Conservation (phyloP, 2,113 vertebrate species). For the Numida meleagris region DNA sequence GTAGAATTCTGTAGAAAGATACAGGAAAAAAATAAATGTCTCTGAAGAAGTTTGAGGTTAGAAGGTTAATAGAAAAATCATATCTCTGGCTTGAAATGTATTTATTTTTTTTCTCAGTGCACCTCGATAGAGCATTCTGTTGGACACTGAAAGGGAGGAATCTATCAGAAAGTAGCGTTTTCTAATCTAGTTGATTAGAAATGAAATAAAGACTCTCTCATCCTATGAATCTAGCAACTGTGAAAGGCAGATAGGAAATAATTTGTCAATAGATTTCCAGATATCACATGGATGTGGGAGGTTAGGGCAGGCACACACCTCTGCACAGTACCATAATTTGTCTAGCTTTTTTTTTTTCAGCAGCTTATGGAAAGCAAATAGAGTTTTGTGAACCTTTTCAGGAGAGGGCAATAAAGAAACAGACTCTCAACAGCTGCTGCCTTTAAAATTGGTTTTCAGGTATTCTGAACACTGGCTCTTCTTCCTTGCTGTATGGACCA, state of each 20-base stretch:
- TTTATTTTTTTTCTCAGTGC: background rate
- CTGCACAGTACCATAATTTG: background rate
- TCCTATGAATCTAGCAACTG: slow-evolving; percentile 37
- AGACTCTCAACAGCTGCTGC: slow-evolving; percentile 38
- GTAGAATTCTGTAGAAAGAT: slow-evolving; percentile 5
- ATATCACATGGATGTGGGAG: slow-evolving; percentile 22
- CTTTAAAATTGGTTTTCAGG: slow-evolving; percentile 49
- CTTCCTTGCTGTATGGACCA: background rate
- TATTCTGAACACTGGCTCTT: background rate
- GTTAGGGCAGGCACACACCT: slow-evolving; percentile 15
- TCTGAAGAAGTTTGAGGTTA: background rate
- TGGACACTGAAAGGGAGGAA: background rate
- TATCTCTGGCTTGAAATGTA: slow-evolving; percentile 29
- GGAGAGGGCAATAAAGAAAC: slow-evolving; percentile 55
- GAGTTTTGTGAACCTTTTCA: slow-evolving; percentile 53
- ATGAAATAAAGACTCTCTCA: slow-evolving; percentile 55
- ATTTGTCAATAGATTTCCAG: slow-evolving; percentile 49
- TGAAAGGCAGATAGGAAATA: slow-evolving; percentile 47
- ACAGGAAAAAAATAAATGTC: background rate
- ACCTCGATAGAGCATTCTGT: background rate
- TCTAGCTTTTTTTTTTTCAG: slow-evolving; percentile 40
- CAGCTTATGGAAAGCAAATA: slow-evolving; percentile 53
- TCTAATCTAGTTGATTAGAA: slow-evolving; percentile 29
- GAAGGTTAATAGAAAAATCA: slow-evolving; percentile 58
- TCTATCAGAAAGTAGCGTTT: slow-evolving; percentile 38